Evolutionary conservation across 2,888 invertebrate genomes (phyloP), one percentile per base, ranked within the genome.

Genomic region (Dynastes grantii): DNA sequence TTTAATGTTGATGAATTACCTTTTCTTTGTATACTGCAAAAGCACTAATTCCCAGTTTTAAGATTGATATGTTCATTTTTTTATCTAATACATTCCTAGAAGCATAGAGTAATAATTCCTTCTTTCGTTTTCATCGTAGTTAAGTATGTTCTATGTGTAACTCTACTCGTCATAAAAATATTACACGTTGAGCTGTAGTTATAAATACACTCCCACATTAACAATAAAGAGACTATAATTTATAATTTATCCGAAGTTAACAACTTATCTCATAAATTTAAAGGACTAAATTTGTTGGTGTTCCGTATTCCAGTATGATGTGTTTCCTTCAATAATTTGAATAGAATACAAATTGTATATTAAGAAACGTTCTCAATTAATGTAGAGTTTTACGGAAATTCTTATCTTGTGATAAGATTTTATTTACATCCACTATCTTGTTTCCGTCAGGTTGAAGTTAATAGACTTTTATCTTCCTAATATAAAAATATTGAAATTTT

Each of bases 391-490:
- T 45, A 45, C 45, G 45, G 45, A 65, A 65, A 45, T 45, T 45
- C 9, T 0, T 37, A 65, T 65, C 65, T 22, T 22, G 16, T n/a
- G 65, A 65, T 65, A 65, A 65, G 45, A 13, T 45, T 16, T 1
- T 65, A 45, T 45, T 65, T 65, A n/a, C 63, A 27, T 27, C 27
- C 22, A 32, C 65, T 40, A 65, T 40, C 37, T n/a, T 8, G 37
- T 9, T 45, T 65, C 65, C 65, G 65, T n/a, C 45, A 65, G 65
- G 65, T 65, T 45, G 13, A 22, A 45, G 65, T 40, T 6, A 65
- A 40, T 40, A 22, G 5, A 65, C 65, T 65, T 40, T 45, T 40
- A 65, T 65, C 45, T 45, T 29, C 4, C 5, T 58, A 8, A 8
- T 45, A 45, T 45, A n/a, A n/a, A n/a, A n/a, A n/a, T n/a, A n/a